Evolutionary conservation across 2,797 vertebrate genomes (phyloP), one percentile per base, ranked within the genome.

Genomic region (Rhinophrynus dorsalis): DNA sequence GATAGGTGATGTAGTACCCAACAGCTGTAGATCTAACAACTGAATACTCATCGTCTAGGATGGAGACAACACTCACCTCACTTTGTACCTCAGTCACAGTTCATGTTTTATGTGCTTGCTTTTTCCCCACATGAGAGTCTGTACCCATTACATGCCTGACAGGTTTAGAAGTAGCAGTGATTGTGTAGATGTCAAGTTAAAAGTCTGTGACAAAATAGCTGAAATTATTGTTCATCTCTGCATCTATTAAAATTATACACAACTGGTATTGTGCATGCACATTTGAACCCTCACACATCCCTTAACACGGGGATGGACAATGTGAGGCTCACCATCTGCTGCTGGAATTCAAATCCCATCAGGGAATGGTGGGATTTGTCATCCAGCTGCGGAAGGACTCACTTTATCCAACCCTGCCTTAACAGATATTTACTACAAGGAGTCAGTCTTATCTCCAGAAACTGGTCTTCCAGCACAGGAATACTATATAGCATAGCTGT

Each of bases 391-490:
- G n/a, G n/a, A n/a, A n/a, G n/a, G n/a, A n/a, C n/a, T n/a, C n/a
- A n/a, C n/a, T n/a, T n/a, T n/a, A n/a, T n/a, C n/a, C n/a, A n/a
- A n/a, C n/a, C n/a, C n/a, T n/a, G n/a, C n/a, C n/a, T n/a, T n/a
- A n/a, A n/a, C 29, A 30, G 4, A 4, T 30, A 9, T 30, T 30
- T 4, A 30, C 4, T 4, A 30, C 4, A 30, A 20, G 12, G 13
- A 20, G 11, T 37, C 5, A 30, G 4, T 3, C 6, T 6, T 32
- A 15, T 35, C 21, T 35, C 24, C 18, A 29, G 2, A 10, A 56
- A 29, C 30, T n/a, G 27, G 51, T 71, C 60, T 64, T 70, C 30
- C 59, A 71, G 42, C 54, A 37, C 13, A 58, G 30, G 42, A 59
- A 5, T 17, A 32, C n/a, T n/a, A n/a, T n/a, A n/a, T n/a, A n/a